Evolutionary conservation across 1,140 invertebrate species (phyloP).

Genomic region (Ceratina calcarata): DNA sequence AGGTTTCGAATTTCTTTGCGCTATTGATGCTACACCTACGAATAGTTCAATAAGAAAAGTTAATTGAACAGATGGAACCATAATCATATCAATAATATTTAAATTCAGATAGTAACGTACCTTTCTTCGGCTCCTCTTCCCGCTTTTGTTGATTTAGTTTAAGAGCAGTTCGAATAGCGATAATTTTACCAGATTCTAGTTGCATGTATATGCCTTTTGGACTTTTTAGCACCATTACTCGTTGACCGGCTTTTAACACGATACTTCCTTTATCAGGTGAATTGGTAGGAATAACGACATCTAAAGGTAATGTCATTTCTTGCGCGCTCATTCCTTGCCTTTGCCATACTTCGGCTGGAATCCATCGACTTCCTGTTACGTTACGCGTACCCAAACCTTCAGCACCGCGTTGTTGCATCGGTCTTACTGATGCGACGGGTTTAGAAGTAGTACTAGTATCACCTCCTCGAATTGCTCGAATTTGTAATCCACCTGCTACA

Average conservation of each 20-base stretch:
- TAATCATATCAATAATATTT: background rate
- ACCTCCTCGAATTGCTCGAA: slow-evolving; percentile 76
- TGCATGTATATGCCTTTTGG: slow-evolving; percentile 98
- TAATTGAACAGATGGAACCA: background rate
- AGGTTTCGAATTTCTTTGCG: slow-evolving; percentile 80
- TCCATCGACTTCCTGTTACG: slow-evolving; percentile 85
- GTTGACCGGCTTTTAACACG: slow-evolving; percentile 94
- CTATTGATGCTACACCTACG: slow-evolving; percentile 77
- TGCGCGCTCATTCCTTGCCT: slow-evolving; percentile 96
- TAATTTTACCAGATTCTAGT: slow-evolving; percentile 96
- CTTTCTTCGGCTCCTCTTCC: slow-evolving; percentile 82
- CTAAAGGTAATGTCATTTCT: slow-evolving; percentile 94
- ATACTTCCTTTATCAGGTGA: slow-evolving; percentile 92
- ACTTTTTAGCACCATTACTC: slow-evolving; percentile 96
- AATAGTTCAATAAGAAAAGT: slow-evolving; percentile 20
- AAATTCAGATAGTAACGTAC: slow-evolving; percentile 55
- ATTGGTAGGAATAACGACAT: slow-evolving; percentile 96
- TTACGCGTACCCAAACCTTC: slow-evolving; percentile 78
- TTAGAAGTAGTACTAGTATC: slow-evolving; percentile 73
- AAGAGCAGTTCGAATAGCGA: slow-evolving; percentile 92
- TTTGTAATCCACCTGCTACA: slow-evolving; percentile 76
- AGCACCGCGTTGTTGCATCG: slow-evolving; percentile 80
- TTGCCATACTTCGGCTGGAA: slow-evolving; percentile 93
- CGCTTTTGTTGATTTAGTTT: slow-evolving; percentile 85
- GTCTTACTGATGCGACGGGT: slow-evolving; percentile 81